A percentile compares a stretch with the other conserved stretches of the same genome.
These are phyloP conservation scores for Heptranchias perlo DNA, from an alignment of 2,113 vertebrate genomes.

Conservation along the genomic window DNA sequence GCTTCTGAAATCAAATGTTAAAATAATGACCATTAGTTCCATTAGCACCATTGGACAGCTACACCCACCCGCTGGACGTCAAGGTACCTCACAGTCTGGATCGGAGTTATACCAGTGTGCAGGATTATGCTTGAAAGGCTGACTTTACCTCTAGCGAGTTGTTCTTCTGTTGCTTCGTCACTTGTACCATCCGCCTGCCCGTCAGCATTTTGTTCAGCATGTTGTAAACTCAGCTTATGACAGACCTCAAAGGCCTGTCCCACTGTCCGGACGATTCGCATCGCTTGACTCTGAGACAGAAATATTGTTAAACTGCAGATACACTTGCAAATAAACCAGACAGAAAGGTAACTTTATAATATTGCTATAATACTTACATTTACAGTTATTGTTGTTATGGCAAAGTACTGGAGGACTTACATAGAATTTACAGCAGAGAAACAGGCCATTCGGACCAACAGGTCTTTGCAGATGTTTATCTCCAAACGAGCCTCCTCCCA, in stretches of 20 bases:
- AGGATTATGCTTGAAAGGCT: neutral
- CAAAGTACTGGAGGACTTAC: neutral
- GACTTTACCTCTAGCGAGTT: conserved; percentile 55
- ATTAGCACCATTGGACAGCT: rapidly evolving
- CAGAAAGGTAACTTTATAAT: neutral
- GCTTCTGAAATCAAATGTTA: neutral
- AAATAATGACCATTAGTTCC: no score
- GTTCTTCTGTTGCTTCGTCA: conserved; percentile 61
- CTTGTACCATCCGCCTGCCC: conserved; percentile 63
- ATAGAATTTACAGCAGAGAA: neutral
- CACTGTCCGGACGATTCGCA: conserved; percentile 71
- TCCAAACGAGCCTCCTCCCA: neutral
- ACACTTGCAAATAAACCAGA: neutral
- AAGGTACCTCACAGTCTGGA: neutral
- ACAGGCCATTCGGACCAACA: neutral
- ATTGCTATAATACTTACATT: neutral
- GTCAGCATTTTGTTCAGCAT: conserved; percentile 62
- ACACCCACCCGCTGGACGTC: no score
- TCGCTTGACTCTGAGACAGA: conserved; percentile 64
- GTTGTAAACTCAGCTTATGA: conserved; percentile 77
- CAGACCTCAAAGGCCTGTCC: conserved; percentile 81
- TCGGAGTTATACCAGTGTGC: neutral
- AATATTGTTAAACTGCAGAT: neutral
- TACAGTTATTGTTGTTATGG: no score
- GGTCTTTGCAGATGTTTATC: neutral